Evolutionary conservation across 2,797 vertebrate genomes (phyloP).

Genomic region (Hafferia zeledoni): DNA sequence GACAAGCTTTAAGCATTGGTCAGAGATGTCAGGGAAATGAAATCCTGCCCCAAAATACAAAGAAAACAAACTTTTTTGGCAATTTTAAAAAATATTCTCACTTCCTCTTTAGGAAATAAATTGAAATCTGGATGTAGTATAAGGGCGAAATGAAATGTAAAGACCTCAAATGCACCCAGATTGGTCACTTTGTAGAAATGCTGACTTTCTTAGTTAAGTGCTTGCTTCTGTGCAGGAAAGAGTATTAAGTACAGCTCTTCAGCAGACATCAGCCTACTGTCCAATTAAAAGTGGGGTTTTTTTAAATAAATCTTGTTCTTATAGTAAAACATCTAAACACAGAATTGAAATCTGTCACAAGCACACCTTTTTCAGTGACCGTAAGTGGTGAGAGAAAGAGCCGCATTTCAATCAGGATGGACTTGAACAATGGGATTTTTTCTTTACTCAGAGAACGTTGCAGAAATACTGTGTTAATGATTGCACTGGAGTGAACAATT

Average conservation of each 20-base stretch:
- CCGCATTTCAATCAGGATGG: neutral
- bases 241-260: neutral
- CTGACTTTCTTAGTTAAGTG: neutral
- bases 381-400: neutral
- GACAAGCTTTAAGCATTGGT: neutral
- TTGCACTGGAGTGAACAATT: neutral
- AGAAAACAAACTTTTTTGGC: neutral
- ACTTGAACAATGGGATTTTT: neutral
- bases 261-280: neutral
- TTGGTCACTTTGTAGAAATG: neutral
- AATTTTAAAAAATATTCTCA: neutral
- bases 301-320: neutral
- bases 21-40: neutral
- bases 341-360: neutral
- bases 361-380: neutral
- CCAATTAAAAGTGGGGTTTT: neutral
- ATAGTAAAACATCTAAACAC: neutral
- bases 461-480: neutral
- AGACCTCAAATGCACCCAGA: fast-evolving
- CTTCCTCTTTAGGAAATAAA: neutral
- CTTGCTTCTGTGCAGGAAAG: neutral
- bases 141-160: neutral
- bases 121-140: neutral
- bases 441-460: neutral
- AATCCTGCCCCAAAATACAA: neutral